A percentile compares a stretch with the other conserved stretches of the same genome.
phyloP scores from a whole-genome alignment of 2,888 invertebrate species.

The Callyntrura sp. region DNA sequence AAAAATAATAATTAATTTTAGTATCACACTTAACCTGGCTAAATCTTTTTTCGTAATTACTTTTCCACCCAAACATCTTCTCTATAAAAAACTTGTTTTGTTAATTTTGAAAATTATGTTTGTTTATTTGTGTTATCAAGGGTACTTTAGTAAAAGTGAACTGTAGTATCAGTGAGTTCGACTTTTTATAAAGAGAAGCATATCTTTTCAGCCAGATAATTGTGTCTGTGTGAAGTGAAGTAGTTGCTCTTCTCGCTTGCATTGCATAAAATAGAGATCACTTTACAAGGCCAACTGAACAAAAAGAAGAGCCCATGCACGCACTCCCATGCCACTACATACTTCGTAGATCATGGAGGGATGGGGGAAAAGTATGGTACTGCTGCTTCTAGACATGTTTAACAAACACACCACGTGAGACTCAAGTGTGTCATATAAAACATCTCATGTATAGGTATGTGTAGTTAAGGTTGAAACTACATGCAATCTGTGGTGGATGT shows the following conservation, averaged over 20 bases:
- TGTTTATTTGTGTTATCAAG: background rate
- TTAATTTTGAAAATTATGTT: background rate
- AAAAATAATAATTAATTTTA: too few relatives aligned
- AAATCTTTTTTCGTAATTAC: too few relatives aligned
- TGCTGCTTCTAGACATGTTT: background rate
- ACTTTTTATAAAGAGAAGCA: background rate
- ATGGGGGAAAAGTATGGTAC: background rate
- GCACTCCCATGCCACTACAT: background rate
- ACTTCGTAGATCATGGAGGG: background rate
- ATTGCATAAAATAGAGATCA: background rate
- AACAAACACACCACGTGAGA: slow-evolving; percentile 18
- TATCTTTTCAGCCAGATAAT: background rate
- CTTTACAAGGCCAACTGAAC: background rate
- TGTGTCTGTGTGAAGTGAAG: background rate
- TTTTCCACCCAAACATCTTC: too few relatives aligned
- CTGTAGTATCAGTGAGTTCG: background rate
- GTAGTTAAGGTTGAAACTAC: slow-evolving; percentile 30
- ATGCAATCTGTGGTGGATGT: slow-evolving; percentile 51
- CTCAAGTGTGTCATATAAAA: background rate
- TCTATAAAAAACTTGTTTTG: too few relatives aligned
- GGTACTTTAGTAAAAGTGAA: too few relatives aligned
- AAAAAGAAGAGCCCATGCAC: background rate
- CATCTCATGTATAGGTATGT: background rate
- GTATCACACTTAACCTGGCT: too few relatives aligned
- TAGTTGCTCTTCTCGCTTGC: background rate